A percentile compares a stretch with the other conserved stretches of the same genome.
These are phyloP conservation scores for Synchiropus splendidus DNA, from an alignment of 2,113 vertebrate species.

Conservation along the genomic window DNA sequence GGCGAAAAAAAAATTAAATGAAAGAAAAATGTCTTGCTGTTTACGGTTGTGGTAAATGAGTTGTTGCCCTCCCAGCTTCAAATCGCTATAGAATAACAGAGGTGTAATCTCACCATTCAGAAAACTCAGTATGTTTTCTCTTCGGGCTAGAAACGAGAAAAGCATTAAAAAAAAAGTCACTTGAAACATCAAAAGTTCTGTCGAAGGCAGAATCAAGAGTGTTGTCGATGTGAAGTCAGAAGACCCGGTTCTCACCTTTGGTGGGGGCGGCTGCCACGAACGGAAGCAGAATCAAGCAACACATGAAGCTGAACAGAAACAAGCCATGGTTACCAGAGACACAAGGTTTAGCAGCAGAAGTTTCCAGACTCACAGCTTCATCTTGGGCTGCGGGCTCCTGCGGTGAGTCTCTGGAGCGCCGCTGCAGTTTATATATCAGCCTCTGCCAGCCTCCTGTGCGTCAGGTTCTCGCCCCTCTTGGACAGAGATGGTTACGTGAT, in stretches of 20 bases:
- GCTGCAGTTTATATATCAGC: conserved; percentile 10
- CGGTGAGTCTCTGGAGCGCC: background rate
- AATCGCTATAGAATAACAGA: no score
- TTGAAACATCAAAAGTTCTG: background rate
- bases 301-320: conserved; percentile 23
- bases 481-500: no score
- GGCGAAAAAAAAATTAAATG: no score
- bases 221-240: no score
- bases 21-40: background rate
- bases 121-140: conserved; percentile 39
- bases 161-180: background rate
- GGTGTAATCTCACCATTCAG: conserved; percentile 32
- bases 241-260: conserved; percentile 39
- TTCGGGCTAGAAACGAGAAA: conserved; percentile 19
- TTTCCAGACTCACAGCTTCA: conserved; percentile 53
- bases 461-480: background rate
- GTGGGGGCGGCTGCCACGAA: conserved; percentile 36
- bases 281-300: conserved; percentile 26
- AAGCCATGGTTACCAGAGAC: background rate
- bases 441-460: background rate
- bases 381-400: conserved; percentile 24
- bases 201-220: no score
- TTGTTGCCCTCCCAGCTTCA: no score
- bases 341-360: background rate
- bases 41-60: no score